Base-by-base conservation (phyloP, 2,888 invertebrate genomes). In the Thymelicus acteon region DNA sequence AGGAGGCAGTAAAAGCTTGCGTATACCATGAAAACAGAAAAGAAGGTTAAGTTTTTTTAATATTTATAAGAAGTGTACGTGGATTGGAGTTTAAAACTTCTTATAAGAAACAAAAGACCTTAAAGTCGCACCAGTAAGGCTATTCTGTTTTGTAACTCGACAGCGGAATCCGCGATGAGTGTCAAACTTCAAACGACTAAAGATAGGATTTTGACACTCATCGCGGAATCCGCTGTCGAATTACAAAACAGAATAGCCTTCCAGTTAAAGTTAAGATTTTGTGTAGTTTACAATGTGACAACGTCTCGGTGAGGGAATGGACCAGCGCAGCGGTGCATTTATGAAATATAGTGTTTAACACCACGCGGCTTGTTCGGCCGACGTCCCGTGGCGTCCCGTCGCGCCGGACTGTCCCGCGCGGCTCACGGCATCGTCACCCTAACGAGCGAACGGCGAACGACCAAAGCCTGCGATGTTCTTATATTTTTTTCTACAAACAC, bases 271-370 rank as follows among this genome's bases (percentile, higher is more conserved):
- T 82, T 78, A 79, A 81, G 81, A 81, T 82, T 90, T 90, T 88
- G 89, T 81, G 88, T 85, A 84, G 80, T 82, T 80, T 81, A 75
- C 80, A 79, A 86, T 82, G 84, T 81, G 82, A 84, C 80, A 60
- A 66, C 5, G 19, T 15, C 15, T 19, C 5, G 13, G 81, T 83
- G 83, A 87, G 84, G 85, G 88, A 88, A 84, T 84, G 86, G 83
- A 81, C 86, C 86, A 81, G 80, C 84, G 79, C 88, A 80, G 91
- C 83, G 88, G 85, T 83, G 78, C 76, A 81, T 79, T 79, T 80
- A 88, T 92, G 92, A 93, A 89, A 89, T 92, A 93, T 92, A 81
- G 88, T 87, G 88, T 89, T 92, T 93, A 91, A 92, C 92, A 91
- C 92, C 89, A 85, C 82, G 79, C 80, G 81, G 86, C 92, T 82